Base-by-base conservation (phyloP, 2,888 invertebrate genomes). In the Dolichopus griseipennis region DNA sequence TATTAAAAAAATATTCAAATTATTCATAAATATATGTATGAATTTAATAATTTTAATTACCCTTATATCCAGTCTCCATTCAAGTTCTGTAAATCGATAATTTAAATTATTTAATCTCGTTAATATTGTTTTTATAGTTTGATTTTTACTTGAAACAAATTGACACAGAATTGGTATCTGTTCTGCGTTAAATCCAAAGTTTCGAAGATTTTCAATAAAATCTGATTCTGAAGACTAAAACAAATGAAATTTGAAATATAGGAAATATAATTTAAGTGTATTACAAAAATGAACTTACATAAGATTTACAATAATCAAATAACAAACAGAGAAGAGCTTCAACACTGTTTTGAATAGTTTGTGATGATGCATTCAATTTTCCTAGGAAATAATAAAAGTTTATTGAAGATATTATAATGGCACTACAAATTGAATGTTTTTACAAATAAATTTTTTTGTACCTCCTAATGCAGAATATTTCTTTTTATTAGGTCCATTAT, bases 321-420 rank as follows among this genome's bases (percentile, higher is more conserved):
- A 92, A 81, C 66, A 92, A 83, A 78, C 90, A 88, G n/a, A 90
- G 85, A 67, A 92, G 79, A 22, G 89, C 90, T 81, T 90, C 88
- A 18, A 92, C 85, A 63, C 89, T 84, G 1, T 72, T 70, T 73
- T 85, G 84, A 18, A 88, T 83, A 20, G 79, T 74, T 66, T 83
- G 83, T 1, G 81, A 72, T 21, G 83, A 80, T 2, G 84, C 82
- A 5, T 83, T 78, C 43, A 87, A 78, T 75, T 86, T 88, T 73
- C 84, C 76, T 52, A 75, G 73, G 12, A 69, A 80, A 68, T 8
- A 37, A 2, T 37, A 37, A 37, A n/a, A n/a, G n/a, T 37, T 5
- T 10, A 37, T 37, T 52, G 12, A 37, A 37, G 8, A 37, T 37
- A 7, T 37, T 37, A 27, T 27, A n/a, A n/a, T n/a, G n/a, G n/a